A percentile compares a stretch with the other conserved stretches of the same genome.
phyloP scores from a whole-genome alignment of 1,140 invertebrate species.

The Sycophaga agraensis region DNA sequence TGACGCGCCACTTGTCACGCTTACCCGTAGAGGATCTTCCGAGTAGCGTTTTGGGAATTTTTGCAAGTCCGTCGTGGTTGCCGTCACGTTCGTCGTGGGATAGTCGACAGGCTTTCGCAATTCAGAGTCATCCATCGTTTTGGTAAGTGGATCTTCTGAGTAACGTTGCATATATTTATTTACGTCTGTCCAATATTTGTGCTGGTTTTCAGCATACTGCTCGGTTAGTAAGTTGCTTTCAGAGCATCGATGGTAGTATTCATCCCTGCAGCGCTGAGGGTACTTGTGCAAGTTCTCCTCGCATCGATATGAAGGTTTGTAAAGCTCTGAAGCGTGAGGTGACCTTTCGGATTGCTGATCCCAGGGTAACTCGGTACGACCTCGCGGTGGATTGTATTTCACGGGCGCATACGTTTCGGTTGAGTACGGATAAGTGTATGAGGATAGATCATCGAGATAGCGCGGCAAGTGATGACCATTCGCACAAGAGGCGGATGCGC shows the following conservation, averaged over 20 bases:
- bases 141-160: conserved; percentile 36
- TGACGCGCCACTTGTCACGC: conserved; percentile 1
- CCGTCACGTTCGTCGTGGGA: not conserved
- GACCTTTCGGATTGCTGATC: conserved; percentile 13
- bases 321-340: conserved; percentile 2
- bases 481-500: conserved; percentile 35
- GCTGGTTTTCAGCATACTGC: conserved; percentile 32
- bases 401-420: conserved; percentile 29
- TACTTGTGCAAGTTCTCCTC: conserved; percentile 50
- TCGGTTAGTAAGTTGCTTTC: conserved; percentile 48
- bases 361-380: conserved; percentile 10
- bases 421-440: conserved; percentile 38
- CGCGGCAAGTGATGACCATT: conserved; percentile 32
- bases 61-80: conserved; percentile 36
- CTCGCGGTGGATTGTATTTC: conserved; percentile 1
- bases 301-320: conserved; percentile 41
- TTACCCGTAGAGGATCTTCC: conserved; percentile 42
- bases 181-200: conserved; percentile 40
- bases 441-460: conserved; percentile 37
- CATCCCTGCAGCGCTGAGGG: conserved; percentile 50
- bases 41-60: conserved; percentile 50
- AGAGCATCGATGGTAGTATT: conserved; percentile 51
- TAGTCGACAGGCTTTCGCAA: conserved; percentile 30
- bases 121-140: conserved; percentile 18
- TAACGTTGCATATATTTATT: conserved; percentile 50